Evolutionary conservation across 2,113 vertebrate species (phyloP), one percentile per base, ranked within the genome.

Genomic region (Ciconia stormi): DNA sequence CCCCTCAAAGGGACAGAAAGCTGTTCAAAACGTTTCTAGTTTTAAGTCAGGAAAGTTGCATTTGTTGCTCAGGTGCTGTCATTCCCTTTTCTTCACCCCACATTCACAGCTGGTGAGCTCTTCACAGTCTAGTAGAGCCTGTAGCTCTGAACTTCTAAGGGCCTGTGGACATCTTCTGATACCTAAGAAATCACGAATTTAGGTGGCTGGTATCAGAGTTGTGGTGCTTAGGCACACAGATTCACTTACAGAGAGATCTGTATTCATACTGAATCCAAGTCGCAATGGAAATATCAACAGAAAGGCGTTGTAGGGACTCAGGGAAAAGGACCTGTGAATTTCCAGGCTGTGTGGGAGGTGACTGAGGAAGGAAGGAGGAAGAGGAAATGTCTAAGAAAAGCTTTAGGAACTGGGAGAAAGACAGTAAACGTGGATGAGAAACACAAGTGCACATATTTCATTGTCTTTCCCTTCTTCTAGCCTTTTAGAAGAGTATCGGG

Each of bases 401-500:
- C 30, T 66, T 66, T 74, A 62, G 79, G 29, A 74, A n/a, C 6
- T 65, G 23, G 29, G 18, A 79, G 58, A 36, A 56, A 66, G 23
- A 59, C 17, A 13, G 29, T 23, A 30, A 76, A 59, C 0, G 0
- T 40, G 58, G 65, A 59, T 36, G 47, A 63, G 55, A 71, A 70
- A 30, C 20, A 26, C 6, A 16, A 23, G 22, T 50, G 42, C 16
- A 32, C 8, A 2, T 44, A 62, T 55, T 71, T 71, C 32, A 17
- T n/a, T 76, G 19, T 83, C 62, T 90, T 50, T 89, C 36, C 72
- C 26, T 90, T 70, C 82, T 92, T 90, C 90, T 91, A 99, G 99
- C 74, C 94, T 99, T 94, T 97, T 99, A 69, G 98, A 98, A 95
- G 98, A 98, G 84, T 99, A 99, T 94, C 98, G 98, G 38, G 96